Conservation (phyloP, 1,140 invertebrate genomes). For the Hycleus phaleratus region DNA sequence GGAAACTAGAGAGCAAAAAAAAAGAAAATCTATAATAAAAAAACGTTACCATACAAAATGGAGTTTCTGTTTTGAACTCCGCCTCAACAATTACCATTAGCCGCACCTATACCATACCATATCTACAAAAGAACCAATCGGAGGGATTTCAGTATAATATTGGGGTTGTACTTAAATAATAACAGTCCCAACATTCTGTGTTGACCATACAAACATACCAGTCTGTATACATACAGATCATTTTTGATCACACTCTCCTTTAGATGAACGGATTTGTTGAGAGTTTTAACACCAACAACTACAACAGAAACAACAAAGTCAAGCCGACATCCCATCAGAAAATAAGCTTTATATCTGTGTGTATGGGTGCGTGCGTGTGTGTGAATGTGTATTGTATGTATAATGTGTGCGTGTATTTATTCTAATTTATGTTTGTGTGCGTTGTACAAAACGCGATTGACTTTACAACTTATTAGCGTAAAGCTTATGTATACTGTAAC, state of each 20-base stretch:
- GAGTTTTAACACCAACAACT: not conserved
- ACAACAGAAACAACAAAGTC: conserved; percentile 3
- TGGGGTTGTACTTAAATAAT: conserved; percentile 7
- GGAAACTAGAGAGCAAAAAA: too few species aligned
- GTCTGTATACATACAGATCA: not conserved
- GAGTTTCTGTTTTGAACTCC: conserved; percentile 6
- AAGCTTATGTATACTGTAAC: conserved; percentile 1
- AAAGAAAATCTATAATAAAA: not conserved
- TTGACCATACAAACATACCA: not conserved
- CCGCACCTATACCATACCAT: conserved; percentile 6
- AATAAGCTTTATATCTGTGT: not conserved
- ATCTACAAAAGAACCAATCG: conserved; percentile 4
- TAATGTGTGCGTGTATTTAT: too few species aligned
- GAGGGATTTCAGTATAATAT: not conserved
- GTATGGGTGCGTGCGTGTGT: too few species aligned
- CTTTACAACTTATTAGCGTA: conserved; percentile 1
- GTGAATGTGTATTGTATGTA: too few species aligned
- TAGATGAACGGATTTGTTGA: conserved; percentile 14
- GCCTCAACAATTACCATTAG: conserved; percentile 6
- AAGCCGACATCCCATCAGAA: conserved; percentile 14
- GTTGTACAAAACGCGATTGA: not conserved
- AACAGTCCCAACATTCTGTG: conserved; percentile 4
- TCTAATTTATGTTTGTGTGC: conserved; percentile 1
- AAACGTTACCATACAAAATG: conserved; percentile 11
- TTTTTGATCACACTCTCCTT: conserved; percentile 14